phyloP scores from a whole-genome alignment of 2,113 vertebrate genomes.

The Corydoras maculifer region DNA sequence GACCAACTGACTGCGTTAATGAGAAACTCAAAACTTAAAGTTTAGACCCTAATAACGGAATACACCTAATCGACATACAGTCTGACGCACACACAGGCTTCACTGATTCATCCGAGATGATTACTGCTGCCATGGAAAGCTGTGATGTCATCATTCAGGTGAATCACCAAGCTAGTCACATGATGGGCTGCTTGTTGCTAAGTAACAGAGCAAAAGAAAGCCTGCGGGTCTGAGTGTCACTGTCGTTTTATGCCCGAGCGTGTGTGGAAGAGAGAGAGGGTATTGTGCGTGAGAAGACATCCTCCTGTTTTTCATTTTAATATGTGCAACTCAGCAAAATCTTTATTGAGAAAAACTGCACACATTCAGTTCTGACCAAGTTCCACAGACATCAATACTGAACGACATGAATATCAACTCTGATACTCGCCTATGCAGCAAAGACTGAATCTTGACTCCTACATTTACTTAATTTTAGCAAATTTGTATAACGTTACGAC shows the following conservation, averaged over 20 bases:
- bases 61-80: too few relatives aligned
- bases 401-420: too few relatives aligned
- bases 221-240: conserved; percentile 57
- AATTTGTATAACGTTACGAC: too few relatives aligned
- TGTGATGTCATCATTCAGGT: conserved; percentile 67
- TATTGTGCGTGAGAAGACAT: conserved; percentile 52
- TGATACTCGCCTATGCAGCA: too few relatives aligned
- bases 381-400: background rate
- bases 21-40: too few relatives aligned
- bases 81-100: background rate
- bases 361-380: background rate
- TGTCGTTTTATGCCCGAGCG: conserved; percentile 22
- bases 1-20: too few relatives aligned
- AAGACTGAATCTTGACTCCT: too few relatives aligned
- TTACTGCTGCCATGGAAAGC: conserved; percentile 54
- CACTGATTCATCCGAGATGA: conserved; percentile 31
- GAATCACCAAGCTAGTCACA: conserved; percentile 73
- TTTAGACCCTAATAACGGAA: too few relatives aligned
- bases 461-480: too few relatives aligned
- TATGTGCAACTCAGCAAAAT: conserved; percentile 50
- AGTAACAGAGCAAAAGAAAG: conserved; percentile 67
- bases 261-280: conserved; percentile 32
- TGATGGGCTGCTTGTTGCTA: conserved; percentile 63
- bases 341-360: conserved; percentile 9
- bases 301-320: conserved; percentile 54